A percentile compares a stretch with the other conserved stretches of the same genome.
phyloP scores from a whole-genome alignment of 2,888 invertebrate species.

The Aphelenchoides bicaudatus region DNA sequence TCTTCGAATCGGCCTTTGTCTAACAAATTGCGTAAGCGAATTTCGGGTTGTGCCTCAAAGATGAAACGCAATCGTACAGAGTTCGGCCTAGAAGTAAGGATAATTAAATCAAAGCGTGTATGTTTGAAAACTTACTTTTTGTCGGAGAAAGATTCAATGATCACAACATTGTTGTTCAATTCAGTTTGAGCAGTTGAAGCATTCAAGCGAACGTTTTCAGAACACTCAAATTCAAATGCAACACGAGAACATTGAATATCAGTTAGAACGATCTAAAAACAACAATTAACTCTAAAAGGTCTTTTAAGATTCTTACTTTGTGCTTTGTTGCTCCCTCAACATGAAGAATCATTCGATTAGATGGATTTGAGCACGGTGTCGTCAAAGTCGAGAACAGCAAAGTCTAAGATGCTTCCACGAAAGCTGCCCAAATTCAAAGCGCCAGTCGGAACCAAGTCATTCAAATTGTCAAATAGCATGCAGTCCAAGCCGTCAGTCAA shows the following conservation, averaged over 20 bases:
- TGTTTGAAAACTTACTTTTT: constrained; percentile 1
- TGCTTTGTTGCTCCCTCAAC: neutral
- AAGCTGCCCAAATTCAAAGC: neutral
- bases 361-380: neutral
- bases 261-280: neutral
- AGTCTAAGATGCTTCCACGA: neutral
- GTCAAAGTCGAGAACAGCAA: neutral
- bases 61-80: constrained; percentile 7
- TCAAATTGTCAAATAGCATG: neutral
- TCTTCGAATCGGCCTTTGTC: constrained; percentile 12
- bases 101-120: neutral
- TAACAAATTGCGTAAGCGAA: constrained; percentile 6
- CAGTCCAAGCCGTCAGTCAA: neutral
- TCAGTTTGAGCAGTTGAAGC: constrained; percentile 3
- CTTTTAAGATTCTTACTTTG: neutral
- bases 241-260: neutral
- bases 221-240: neutral
- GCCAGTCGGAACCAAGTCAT: neutral
- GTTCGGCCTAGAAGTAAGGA: neutral
- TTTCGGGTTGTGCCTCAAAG: constrained; percentile 15
- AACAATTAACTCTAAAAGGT: neutral
- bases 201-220: neutral
- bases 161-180: constrained; percentile 10
- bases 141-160: neutral
- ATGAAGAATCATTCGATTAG: constrained; percentile 1